Conservation (phyloP, 2,113 vertebrate species). For the Urocitellus parryii region DNA sequence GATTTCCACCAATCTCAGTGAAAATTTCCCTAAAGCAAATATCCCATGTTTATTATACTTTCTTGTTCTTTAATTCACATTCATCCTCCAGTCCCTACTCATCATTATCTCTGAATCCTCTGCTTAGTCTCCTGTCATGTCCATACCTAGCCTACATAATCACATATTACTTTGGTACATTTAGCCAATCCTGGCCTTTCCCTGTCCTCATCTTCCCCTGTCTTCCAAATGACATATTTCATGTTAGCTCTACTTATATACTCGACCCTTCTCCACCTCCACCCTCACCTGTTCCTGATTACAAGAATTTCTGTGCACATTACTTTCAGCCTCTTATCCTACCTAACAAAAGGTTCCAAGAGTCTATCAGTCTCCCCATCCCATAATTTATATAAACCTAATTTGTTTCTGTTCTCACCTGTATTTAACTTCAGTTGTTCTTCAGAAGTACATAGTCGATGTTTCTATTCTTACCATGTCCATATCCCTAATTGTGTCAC, state of each 20-base stretch:
- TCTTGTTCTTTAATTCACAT: not conserved
- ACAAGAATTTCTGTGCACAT: too few relatives aligned
- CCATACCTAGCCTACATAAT: not conserved
- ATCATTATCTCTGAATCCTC: not conserved
- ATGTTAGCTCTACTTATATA: too few relatives aligned
- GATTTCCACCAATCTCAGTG: not conserved
- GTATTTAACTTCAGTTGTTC: not conserved
- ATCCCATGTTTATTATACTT: not conserved
- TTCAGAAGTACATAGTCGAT: not conserved
- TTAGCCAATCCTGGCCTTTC: not conserved
- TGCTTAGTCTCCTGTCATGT: not conserved
- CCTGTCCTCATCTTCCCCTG: not conserved
- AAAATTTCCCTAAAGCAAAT: not conserved
- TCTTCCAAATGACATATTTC: not conserved
- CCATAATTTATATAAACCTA: too few relatives aligned
- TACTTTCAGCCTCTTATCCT: too few relatives aligned
- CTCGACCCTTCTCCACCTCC: not conserved
- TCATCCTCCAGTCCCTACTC: not conserved
- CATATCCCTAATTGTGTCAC: not conserved
- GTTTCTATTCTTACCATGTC: not conserved
- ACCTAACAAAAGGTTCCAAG: too few relatives aligned
- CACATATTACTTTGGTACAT: not conserved
- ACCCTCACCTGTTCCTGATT: too few relatives aligned
- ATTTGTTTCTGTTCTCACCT: not conserved
- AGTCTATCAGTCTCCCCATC: too few relatives aligned